Base-by-base conservation (phyloP, 2,113 vertebrate genomes). In the Brachionichthys hirsutus region DNA sequence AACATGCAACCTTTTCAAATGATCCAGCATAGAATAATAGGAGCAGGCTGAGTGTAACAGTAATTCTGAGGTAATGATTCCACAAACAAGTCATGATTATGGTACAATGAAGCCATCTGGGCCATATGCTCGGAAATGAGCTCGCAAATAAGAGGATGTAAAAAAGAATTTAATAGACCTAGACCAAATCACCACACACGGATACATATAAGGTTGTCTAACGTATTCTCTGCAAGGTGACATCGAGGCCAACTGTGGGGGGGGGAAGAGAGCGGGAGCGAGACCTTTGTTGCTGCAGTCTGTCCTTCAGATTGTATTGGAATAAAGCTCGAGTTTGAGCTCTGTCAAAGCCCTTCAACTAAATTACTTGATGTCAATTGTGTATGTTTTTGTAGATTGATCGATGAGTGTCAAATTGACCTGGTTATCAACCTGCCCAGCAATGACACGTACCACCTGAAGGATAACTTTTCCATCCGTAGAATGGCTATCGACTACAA, bases 371-470 rank as follows among this genome's bases (percentile, higher is more conserved):
- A n/a, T n/a, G 1, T 13, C n/a, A 53, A 24, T 58, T 54, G 10
- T 48, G 22, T 38, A 19, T 30, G 17, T 6, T 1, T 47, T 22
- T 40, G 34, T 52, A 98, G 95, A 54, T 82, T 98, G 57, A 80
- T 98, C 62, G 92, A 57, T 16, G 93, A 95, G 36, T 92, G 94
- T 47, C 92, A 90, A 38, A 94, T 98, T 56, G 96, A 98, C 85
- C 84, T 98, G 70, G 95, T 98, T 74, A 94, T 98, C 73, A 97
- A 98, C 87, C 87, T 98, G 53, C 92, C 95, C 64, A 95, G 93
- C 61, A 96, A 89, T 90, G 95, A 89, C 87, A 93, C 90, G 0
- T 90, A 90, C 35, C 94, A 94, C 54, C 59, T 92, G 66, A 92
- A 87, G 13, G 94, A 97, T 47, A 95, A 98, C 89, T 98, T 95